Percentiles rank a stretch among this genome's conserved stretches.
Conservation (phyloP, 2,113 vertebrate genomes). For the Scolopax mira region DNA sequence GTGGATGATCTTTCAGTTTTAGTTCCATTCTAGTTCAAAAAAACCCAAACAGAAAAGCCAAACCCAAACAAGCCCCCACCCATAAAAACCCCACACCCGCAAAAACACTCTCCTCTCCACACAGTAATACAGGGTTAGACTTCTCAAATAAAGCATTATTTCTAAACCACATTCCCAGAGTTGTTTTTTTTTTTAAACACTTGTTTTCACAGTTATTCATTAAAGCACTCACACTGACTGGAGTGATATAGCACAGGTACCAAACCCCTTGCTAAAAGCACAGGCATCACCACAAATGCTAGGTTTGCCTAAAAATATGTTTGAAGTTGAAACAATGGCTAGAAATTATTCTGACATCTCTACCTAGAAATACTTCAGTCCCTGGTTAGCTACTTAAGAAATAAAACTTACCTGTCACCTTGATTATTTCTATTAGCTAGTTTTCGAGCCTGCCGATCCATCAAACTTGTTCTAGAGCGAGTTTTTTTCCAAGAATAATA, state of each 20-base stretch:
- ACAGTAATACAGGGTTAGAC: not conserved
- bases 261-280: not conserved
- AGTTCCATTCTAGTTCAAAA: not conserved
- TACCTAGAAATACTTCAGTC: not conserved
- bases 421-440: constrained; percentile 90
- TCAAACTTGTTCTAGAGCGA: constrained; percentile 94
- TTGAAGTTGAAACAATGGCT: not conserved
- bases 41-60: not conserved
- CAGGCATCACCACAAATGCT: not conserved
- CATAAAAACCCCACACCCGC: no score
- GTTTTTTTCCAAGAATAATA: constrained; percentile 99
- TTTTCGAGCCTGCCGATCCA: constrained; percentile 97
- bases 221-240: not conserved
- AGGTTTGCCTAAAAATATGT: not conserved
- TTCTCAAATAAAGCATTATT: not conserved
- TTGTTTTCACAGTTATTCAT: not conserved
- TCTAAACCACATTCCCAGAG: not conserved
- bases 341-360: not conserved
- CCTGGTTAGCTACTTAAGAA: not conserved
- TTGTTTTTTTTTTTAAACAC: not conserved
- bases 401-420: constrained; percentile 84
- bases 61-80: not conserved
- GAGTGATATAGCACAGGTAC: not conserved
- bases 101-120: not conserved
- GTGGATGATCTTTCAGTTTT: not conserved